Conservation (phyloP, 1,140 invertebrate genomes). For the Branchinecta lindahli region DNA sequence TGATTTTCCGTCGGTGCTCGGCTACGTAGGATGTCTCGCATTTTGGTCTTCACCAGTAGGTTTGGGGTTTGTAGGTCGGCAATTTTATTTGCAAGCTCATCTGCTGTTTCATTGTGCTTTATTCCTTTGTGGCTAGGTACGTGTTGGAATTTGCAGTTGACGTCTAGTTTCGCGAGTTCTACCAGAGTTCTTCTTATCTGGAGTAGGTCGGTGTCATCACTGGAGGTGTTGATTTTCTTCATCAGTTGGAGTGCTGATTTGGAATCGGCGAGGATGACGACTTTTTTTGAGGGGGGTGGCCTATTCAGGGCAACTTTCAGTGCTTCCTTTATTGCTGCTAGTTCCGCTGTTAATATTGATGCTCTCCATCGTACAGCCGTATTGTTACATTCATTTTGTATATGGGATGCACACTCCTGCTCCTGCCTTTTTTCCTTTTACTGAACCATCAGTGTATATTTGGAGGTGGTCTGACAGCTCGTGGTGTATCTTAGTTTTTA, state of each 20-base stretch:
- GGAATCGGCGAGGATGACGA: background rate
- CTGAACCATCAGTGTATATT: slow-evolving; percentile 5
- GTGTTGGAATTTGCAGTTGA: too few relatives aligned
- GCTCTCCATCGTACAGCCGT: background rate
- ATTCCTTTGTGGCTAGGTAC: too few relatives aligned
- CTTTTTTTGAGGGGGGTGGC: background rate
- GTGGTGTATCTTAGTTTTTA: background rate
- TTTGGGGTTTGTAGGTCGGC: too few relatives aligned
- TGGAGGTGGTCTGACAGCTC: background rate
- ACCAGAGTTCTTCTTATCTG: too few relatives aligned
- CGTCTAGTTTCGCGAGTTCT: too few relatives aligned
- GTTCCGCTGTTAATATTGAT: background rate
- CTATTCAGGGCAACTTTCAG: background rate
- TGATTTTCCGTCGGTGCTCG: too few relatives aligned
- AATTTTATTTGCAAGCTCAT: too few relatives aligned
- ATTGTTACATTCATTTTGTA: background rate
- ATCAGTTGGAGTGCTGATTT: background rate
- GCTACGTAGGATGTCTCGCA: too few relatives aligned
- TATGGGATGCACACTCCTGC: background rate
- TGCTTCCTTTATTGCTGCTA: background rate
- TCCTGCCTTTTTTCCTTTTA: background rate
- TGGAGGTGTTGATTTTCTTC: too few relatives aligned
- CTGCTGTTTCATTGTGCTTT: too few relatives aligned
- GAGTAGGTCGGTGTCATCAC: too few relatives aligned
- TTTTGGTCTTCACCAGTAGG: too few relatives aligned